phyloP scores from a whole-genome alignment of 2,113 vertebrate species.

The Brachyhypopomus gauderio region DNA sequence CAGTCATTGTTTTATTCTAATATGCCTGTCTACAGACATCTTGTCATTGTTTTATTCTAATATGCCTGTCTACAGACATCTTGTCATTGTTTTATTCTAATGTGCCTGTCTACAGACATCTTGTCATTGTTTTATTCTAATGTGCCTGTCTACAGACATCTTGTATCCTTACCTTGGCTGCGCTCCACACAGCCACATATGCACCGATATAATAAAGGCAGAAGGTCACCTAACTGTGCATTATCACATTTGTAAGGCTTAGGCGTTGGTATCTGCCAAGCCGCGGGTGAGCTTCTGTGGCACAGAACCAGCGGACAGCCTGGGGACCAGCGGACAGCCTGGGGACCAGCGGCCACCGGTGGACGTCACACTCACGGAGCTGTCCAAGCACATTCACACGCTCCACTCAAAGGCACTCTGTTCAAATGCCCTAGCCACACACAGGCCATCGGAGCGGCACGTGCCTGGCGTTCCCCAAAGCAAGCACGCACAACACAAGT shows the following conservation, averaged over 20 bases:
- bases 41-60: no score
- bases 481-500: not conserved
- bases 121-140: no score
- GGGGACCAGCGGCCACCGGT: not conserved
- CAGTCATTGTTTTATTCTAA: no score
- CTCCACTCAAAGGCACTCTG: not conserved
- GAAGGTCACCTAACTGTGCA: slow-evolving; percentile 1
- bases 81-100: no score
- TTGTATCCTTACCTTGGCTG: no score
- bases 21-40: no score
- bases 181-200: no score
- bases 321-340: not conserved
- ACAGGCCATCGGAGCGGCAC: not conserved
- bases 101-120: no score
- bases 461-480: not conserved
- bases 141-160: no score
- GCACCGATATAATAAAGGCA: not conserved
- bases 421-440: no score
- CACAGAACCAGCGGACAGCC: slow-evolving; percentile 6
- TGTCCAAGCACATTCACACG: slow-evolving; percentile 26
- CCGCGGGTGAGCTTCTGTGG: slow-evolving; percentile 20
- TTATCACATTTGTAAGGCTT: slow-evolving; percentile 43
- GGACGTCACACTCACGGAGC: not conserved
- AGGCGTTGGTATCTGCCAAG: slow-evolving; percentile 18
- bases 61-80: no score